These are phyloP conservation scores for Zaprionus obscuricornis DNA, from an alignment of 2,888 invertebrate genomes.

Conservation along the genomic window DNA sequence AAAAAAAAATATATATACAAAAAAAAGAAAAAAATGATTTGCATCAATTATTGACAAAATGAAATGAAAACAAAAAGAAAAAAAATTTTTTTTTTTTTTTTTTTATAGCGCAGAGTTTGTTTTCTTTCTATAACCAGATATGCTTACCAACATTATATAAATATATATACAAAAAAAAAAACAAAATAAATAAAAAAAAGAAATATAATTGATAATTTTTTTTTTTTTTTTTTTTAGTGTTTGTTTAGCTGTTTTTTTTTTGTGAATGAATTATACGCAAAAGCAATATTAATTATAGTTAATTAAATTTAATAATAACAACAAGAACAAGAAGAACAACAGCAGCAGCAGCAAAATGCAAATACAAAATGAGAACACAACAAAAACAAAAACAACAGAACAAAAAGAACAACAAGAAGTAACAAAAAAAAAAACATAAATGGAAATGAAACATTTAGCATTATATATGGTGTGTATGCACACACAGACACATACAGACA, in stretches of 20 bases:
- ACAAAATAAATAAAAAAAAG: slow-evolving; percentile 17
- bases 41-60: too few species aligned
- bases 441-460: slow-evolving; percentile 25
- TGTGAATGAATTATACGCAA: slow-evolving; percentile 76
- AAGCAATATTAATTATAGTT: slow-evolving; percentile 83
- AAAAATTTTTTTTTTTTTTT: slow-evolving; percentile 31
- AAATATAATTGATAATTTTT: slow-evolving; percentile 10
- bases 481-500: slow-evolving; percentile 21
- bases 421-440: slow-evolving; percentile 22
- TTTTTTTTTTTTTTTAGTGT: slow-evolving; percentile 65
- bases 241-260: slow-evolving; percentile 73
- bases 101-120: slow-evolving; percentile 65
- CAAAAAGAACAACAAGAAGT: slow-evolving; percentile 30
- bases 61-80: slow-evolving; percentile 24
- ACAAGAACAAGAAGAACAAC: slow-evolving; percentile 20
- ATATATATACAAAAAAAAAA: slow-evolving; percentile 31
- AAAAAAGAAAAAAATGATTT: slow-evolving; percentile 15
- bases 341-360: slow-evolving; percentile 22
- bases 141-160: too few species aligned
- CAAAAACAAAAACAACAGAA: slow-evolving; percentile 45
- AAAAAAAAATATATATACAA: too few species aligned
- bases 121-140: slow-evolving; percentile 62
- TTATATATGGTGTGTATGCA: slow-evolving; percentile 34
- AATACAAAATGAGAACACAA: slow-evolving; percentile 23
- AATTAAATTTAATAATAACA: slow-evolving; percentile 75